Evolutionary conservation across 2,113 vertebrate genomes (phyloP).

Genomic region (Nestor notabilis): DNA sequence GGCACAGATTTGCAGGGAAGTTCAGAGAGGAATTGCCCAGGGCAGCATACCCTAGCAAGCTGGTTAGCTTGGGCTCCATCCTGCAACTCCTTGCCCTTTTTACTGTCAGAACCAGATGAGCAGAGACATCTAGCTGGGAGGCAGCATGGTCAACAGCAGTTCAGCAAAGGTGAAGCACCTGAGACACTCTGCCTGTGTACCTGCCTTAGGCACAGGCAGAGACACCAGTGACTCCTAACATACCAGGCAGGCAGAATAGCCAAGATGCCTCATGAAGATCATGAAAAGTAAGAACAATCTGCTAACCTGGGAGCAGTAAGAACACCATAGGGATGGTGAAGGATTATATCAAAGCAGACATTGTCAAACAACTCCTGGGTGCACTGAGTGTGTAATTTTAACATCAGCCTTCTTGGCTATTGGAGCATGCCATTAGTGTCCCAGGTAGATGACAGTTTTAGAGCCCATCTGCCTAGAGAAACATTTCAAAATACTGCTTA

Average conservation of each 20-base stretch:
- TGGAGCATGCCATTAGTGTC: background rate
- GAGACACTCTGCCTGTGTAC: background rate
- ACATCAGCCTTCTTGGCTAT: background rate
- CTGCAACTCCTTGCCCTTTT: background rate
- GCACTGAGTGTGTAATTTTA: background rate
- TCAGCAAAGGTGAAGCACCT: background rate
- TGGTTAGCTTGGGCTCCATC: background rate
- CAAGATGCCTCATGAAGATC: background rate
- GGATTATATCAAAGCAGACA: background rate
- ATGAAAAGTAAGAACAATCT: background rate
- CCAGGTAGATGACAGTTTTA: background rate
- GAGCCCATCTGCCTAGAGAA: background rate
- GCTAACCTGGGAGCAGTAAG: background rate
- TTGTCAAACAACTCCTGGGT: background rate
- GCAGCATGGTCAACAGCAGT: background rate
- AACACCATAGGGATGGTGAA: background rate
- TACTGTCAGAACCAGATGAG: background rate
- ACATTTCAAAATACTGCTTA: background rate
- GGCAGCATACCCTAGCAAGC: background rate
- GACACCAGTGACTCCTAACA: background rate
- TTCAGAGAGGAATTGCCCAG: background rate
- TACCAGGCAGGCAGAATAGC: background rate
- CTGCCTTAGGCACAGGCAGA: background rate
- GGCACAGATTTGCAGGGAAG: background rate
- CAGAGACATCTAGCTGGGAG: background rate